phyloP scores from a whole-genome alignment of 2,113 vertebrate species.

The Chroicocephalus ridibundus region DNA sequence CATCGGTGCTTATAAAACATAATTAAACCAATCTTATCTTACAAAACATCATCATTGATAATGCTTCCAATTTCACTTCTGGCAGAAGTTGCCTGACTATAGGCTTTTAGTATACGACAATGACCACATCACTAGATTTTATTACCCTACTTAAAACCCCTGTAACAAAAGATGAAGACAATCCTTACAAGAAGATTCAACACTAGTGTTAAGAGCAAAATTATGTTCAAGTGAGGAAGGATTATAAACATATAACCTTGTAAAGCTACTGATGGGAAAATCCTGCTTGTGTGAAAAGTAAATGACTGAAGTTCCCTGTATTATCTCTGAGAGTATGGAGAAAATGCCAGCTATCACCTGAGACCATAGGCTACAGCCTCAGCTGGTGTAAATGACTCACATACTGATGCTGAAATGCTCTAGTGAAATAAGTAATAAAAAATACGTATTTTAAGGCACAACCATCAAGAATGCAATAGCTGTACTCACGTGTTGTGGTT shows the following conservation, averaged over 20 bases:
- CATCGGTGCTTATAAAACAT: slow-evolving; percentile 22
- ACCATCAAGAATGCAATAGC: neutral
- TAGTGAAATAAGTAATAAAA: neutral
- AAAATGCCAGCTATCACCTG: neutral
- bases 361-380: neutral
- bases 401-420: neutral
- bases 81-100: neutral
- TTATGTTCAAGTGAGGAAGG: slow-evolving; percentile 7
- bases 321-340: neutral
- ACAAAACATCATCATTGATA: slow-evolving; percentile 45
- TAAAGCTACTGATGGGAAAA: slow-evolving; percentile 10
- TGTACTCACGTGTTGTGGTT: fast-evolving
- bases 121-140: slow-evolving; percentile 51
- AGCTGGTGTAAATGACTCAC: neutral
- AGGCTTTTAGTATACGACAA: neutral
- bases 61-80: slow-evolving; percentile 34
- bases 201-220: slow-evolving; percentile 22
- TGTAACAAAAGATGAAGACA: slow-evolving; percentile 26
- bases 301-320: neutral
- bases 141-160: slow-evolving; percentile 31
- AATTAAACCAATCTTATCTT: slow-evolving; percentile 34
- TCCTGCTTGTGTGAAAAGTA: neutral
- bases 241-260: slow-evolving; percentile 40
- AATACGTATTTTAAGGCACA: neutral
- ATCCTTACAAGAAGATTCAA: neutral